Evolutionary conservation across 2,888 invertebrate species (phyloP), one percentile per base, ranked within the genome.

Genomic region (Epistrophe grossulariae): DNA sequence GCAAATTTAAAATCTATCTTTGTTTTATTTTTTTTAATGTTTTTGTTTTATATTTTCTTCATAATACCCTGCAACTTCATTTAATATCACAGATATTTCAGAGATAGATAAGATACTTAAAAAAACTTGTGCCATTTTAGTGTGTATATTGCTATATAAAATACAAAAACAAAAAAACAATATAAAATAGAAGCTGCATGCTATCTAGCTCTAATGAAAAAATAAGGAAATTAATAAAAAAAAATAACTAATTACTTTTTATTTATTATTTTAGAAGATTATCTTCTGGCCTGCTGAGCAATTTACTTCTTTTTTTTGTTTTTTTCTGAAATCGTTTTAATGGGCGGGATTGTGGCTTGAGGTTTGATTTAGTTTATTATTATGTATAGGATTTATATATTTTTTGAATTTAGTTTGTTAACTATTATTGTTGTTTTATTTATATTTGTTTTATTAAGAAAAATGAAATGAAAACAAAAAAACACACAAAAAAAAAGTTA

Each of bases 11-110:
- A 82, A 76, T 88, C 87, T 59, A 89, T 85, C 77, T 57, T 82
- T 78, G 77, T 84, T 81, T 76, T 84, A 66, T 50, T 72, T 79
- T 80, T 70, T 88, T 88, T 40, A 13, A 78, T 45, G 60, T 83
- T 89, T 88, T 81, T 89, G 81, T 89, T 89, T 85, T 72, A 59
- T 88, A 82, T 79, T 87, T 85, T 87, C 90, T 90, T 91, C 90
- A 91, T 91, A 91, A 91, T 91, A 91, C 91, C 91, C 91, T 91
- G 91, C 91, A 91, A 91, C 91, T 91, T 91, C 91, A 90, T 90
- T 91, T 91, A 91, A 90, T 91, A 91, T 91, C 91, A 91, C 91
- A 91, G 91, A 90, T 91, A 90, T 91, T 91, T 91, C 91, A 91
- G 91, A 91, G 91, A 91, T 91, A 91, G 91, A 90, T 90, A 89